These are phyloP conservation scores for Pygoscelis adeliae DNA, from an alignment of 2,113 vertebrate species.

Conservation along the genomic window DNA sequence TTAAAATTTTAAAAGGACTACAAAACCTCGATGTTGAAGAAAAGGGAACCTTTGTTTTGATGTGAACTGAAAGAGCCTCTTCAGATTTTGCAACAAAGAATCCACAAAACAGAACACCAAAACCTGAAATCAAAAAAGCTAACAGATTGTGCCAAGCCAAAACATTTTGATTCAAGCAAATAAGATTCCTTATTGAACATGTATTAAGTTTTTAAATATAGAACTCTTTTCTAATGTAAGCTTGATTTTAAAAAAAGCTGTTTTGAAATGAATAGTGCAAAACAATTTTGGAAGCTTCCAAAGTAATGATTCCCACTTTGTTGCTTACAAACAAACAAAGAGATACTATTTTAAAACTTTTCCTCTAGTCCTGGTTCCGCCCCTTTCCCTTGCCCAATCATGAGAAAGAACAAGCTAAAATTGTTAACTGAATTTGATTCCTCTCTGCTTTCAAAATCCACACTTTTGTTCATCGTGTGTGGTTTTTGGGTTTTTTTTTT, in stretches of 20 bases:
- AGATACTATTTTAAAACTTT: not conserved
- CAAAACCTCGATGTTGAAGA: not conserved
- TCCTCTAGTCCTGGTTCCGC: not conserved
- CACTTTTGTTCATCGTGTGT: not conserved
- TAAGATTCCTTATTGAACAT: not conserved
- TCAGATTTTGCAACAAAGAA: not conserved
- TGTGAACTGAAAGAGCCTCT: not conserved
- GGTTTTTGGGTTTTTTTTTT: not conserved
- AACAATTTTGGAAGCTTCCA: not conserved
- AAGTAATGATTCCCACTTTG: not conserved
- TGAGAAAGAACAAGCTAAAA: not conserved
- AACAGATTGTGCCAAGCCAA: not conserved
- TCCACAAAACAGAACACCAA: not conserved
- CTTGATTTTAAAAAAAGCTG: not conserved
- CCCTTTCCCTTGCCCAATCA: not conserved
- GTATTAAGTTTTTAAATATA: not conserved
- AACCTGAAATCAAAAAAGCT: not conserved
- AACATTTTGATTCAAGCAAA: not conserved
- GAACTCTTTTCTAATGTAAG: not conserved
- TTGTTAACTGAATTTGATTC: not conserved
- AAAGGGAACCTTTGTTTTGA: not conserved
- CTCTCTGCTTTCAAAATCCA: not conserved
- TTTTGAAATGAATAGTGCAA: not conserved
- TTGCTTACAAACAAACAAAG: not conserved
- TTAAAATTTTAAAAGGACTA: not conserved